Percentiles rank a stretch among this genome's conserved stretches.
phyloP scores from a whole-genome alignment of 2,113 vertebrate genomes.

The Conger conger region DNA sequence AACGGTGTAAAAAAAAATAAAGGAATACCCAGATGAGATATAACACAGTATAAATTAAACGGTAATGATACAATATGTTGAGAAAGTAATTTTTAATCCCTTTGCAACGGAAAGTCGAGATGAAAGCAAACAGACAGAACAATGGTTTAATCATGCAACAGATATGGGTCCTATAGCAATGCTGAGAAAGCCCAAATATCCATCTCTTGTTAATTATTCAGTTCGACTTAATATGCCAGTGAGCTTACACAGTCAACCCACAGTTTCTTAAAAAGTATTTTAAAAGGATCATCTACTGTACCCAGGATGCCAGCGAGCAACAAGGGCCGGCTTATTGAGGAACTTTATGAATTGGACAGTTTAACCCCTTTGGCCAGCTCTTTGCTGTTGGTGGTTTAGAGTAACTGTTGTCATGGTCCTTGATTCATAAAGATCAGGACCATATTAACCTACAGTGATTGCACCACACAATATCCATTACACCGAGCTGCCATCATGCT shows the following conservation, averaged over 20 bases:
- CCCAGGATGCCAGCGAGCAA: not conserved
- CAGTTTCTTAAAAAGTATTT: conserved; percentile 8
- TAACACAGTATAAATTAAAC: conserved; percentile 19
- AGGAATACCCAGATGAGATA: conserved; percentile 29
- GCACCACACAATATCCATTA: conserved; percentile 9
- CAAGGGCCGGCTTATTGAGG: not conserved
- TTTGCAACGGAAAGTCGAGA: conserved; percentile 9
- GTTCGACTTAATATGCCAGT: conserved; percentile 16
- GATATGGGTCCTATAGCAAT: not conserved
- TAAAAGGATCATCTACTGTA: not conserved
- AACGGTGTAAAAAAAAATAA: conserved; percentile 33
- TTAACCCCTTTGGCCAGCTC: not conserved
- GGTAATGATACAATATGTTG: conserved; percentile 3
- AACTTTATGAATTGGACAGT: not conserved
- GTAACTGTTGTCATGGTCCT: not conserved
- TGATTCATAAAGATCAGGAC: not conserved
- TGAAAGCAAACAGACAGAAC: conserved; percentile 20
- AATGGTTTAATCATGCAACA: not conserved
- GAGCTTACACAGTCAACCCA: not conserved
- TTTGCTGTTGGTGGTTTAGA: not conserved
- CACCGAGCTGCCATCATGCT: not conserved
- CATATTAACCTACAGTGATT: not conserved
- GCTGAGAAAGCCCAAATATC: conserved; percentile 3
- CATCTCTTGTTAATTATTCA: conserved; percentile 10
- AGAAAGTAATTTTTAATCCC: conserved; percentile 31